phyloP scores from a whole-genome alignment of 2,888 invertebrate species.

The Leptinotarsa haldemani region DNA sequence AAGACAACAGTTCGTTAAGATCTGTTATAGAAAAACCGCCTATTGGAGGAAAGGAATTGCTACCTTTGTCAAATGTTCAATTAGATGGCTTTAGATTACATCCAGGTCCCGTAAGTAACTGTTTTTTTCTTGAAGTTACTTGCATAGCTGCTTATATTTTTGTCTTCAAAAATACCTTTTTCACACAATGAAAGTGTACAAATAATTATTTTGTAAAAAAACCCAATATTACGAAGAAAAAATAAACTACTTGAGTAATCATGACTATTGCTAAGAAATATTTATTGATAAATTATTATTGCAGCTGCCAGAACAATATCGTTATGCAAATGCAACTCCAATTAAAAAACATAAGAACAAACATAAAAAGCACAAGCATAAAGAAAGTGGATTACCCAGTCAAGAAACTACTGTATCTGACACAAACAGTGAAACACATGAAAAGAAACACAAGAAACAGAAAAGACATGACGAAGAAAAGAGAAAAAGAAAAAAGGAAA shows the following conservation, averaged over 20 bases:
- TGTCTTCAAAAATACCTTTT: no score
- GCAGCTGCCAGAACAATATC: conserved; percentile 92
- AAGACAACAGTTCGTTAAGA: conserved; percentile 87
- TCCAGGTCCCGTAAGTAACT: conserved; percentile 81
- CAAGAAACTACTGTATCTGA: conserved; percentile 80
- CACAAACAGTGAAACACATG: conserved; percentile 81
- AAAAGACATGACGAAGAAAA: conserved; percentile 93
- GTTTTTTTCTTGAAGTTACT: neutral
- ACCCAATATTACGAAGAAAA: no score
- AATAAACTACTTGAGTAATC: neutral
- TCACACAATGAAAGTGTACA: no score
- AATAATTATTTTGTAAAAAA: no score
- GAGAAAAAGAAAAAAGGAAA: conserved; percentile 94
- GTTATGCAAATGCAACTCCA: conserved; percentile 91
- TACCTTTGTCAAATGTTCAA: conserved; percentile 87
- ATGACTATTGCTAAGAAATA: neutral
- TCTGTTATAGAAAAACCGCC: conserved; percentile 96
- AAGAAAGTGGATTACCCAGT: conserved; percentile 83
- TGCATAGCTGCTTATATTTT: no score
- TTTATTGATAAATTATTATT: conserved; percentile 51
- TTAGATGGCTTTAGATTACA: conserved; percentile 94
- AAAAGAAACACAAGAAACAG: conserved; percentile 95
- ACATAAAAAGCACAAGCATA: conserved; percentile 94
- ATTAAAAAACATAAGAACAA: conserved; percentile 95
- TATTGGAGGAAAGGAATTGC: conserved; percentile 89